Evolutionary conservation across 2,113 vertebrate genomes (phyloP), one percentile per base, ranked within the genome.

Genomic region (Caranx ignobilis): DNA sequence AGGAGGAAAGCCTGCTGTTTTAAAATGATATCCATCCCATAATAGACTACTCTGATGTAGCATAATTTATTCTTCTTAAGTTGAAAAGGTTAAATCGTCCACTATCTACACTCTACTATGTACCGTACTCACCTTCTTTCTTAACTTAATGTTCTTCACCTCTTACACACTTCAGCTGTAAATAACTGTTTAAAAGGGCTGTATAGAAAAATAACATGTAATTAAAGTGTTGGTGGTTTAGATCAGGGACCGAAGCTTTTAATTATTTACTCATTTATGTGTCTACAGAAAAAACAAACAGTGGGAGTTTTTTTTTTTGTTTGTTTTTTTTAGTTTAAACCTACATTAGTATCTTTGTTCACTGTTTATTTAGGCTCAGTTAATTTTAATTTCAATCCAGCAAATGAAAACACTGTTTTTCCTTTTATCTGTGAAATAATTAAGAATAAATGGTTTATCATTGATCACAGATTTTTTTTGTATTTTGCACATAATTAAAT

Each of bases 141-240:
- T 43, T 43, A 2, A 61, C 26, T 55, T 55, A 35, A 55, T 11
- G 11, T 39, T 50, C 18, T 41, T 83, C 18, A 82, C 19, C 39
- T 74, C 57, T 63, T 43, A 63, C 60, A 64, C 52, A 18, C 10
- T 65, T 73, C 16, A 48, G 65, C 59, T 88, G 87, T 91, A 88
- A 84, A 89, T 87, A 78, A 79, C 50, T 56, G 62, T 87, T 74
- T 60, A 47, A 88, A 92, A 92, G 91, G 91, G 89, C 92, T 94
- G 91, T 89, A 85, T 47, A 90, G 79, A 72, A 57, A 77, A 82
- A 43, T 78, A 56, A 73, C 59, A 34, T 81, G 37, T 85, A 76
- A 87, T 83, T 65, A 79, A 78, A 83, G 15, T 81, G 52, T 70
- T 52, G 61, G 75, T 83, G 83, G 71, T 79, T 81, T 83, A 81